Evolutionary conservation across 2,797 vertebrate genomes (phyloP), one percentile per base, ranked within the genome.

Genomic region (Cossypha caffra): DNA sequence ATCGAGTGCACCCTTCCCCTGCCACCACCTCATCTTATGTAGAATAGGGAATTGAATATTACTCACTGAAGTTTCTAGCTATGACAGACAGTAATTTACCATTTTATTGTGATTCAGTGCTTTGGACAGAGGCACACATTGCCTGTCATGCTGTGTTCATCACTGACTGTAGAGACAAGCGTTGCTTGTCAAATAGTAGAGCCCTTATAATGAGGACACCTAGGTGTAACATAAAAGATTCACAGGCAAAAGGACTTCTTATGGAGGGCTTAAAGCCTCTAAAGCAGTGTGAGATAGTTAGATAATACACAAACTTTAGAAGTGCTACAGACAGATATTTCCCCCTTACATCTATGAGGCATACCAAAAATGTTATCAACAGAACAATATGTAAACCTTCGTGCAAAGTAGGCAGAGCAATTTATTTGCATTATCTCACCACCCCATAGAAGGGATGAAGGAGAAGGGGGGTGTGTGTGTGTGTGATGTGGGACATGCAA

Each of bases 51-150:
- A 95, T 90, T 91, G 94, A 87, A 89, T 97, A 97, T 97, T 97
- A 96, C 95, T 95, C 96, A 89, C 90, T 94, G 93, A 80, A 76
- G 95, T 96, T 96, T 89, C 92, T 94, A 90, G 94, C 88, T 92
- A 96, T 97, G 97, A 97, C 97, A 98, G 96, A 98, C 96, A 97
- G 97, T 97, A 97, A 98, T 98, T 97, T 98, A 97, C 95, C 97
- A 95, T 97, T 97, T 97, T 97, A 97, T 97, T 97, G 96, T 97
- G 97, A 98, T 97, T 98, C 98, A 97, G 95, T 97, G 95, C 95
- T 94, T 97, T 92, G 97, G 97, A 98, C 97, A 97, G 97, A 95
- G 95, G 96, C 96, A 96, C 95, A 97, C 96, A 97, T 94, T 94
- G 93, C 96, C 97, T 98, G 97, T 98, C 98, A 97, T 94, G 87